Percentiles rank a stretch among this genome's conserved stretches.
Evolutionary conservation across 1,140 invertebrate genomes (phyloP).

Genomic region (Cydia strobilella): DNA sequence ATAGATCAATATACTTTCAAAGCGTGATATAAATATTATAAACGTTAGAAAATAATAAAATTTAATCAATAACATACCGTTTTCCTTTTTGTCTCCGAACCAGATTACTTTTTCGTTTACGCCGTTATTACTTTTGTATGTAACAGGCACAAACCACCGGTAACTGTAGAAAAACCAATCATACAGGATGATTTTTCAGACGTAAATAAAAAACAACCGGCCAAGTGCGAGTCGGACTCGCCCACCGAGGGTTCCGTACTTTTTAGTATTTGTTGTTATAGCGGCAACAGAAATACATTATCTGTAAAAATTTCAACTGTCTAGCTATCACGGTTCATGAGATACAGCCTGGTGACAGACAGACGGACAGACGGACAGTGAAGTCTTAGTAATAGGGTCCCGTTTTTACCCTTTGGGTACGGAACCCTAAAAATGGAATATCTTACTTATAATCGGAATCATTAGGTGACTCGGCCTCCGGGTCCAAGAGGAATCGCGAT

Average conservation of each 20-base stretch:
- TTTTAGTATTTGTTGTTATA: too few relatives aligned
- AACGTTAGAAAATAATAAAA: constrained; percentile 31
- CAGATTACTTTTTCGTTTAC: constrained; percentile 76
- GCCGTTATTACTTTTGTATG: constrained; percentile 84
- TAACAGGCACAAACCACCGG: constrained; percentile 92
- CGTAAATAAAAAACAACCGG: too few relatives aligned
- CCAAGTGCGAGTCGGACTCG: too few relatives aligned
- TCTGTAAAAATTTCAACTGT: too few relatives aligned
- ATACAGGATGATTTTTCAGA: not conserved
- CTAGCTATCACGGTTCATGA: too few relatives aligned
- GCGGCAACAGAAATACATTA: too few relatives aligned
- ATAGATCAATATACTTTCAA: too few relatives aligned
- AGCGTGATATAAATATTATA: not conserved
- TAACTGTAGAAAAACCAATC: constrained; percentile 77
- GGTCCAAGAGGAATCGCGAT: constrained; percentile 86
- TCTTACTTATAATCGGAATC: constrained; percentile 83
- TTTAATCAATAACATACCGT: constrained; percentile 73
- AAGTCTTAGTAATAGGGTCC: too few relatives aligned
- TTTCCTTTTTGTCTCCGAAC: constrained; percentile 81
- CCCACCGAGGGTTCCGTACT: too few relatives aligned
- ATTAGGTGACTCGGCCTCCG: constrained; percentile 76
- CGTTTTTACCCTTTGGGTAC: too few relatives aligned
- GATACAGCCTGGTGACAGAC: too few relatives aligned
- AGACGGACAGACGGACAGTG: too few relatives aligned
- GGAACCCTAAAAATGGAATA: not conserved